Base-by-base conservation (phyloP, 2,113 vertebrate species). In the Edolisoma coerulescens region DNA sequence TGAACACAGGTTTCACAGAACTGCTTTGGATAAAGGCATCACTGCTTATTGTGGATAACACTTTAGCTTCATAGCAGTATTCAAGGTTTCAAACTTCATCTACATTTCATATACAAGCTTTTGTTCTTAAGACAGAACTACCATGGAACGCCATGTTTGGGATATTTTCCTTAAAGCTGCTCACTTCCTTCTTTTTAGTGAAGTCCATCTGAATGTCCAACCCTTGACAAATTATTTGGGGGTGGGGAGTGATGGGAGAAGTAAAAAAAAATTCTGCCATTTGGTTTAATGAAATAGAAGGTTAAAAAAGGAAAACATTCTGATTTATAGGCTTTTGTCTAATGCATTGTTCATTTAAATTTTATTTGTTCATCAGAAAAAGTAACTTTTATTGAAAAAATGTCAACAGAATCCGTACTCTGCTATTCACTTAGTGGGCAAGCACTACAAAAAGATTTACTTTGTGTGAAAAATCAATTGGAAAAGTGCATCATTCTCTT, bases 241-340 rank as follows among this genome's bases (percentile, higher is more conserved):
- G 2, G 10, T 32, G 21, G 5, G 3, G 14, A 69, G 8, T 23
- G 13, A 24, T 5, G 12, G 1, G 4, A 19, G 7, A 32, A 2
- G 16, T 41, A 5, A 79, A 49, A 78, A 52, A 57, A 37, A 1
- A 10, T 10, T 47, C 18, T 71, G 3, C 7, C 24, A 21, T 68
- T 73, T 64, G 7, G 4, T 18, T 80, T 67, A 16, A 71, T 49
- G 21, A 67, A 89, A 42, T 5, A n/a, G 2, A 16, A 63, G 9
- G 14, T 41, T 26, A 2, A 73, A 57, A 17, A 10, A 33, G 7
- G 17, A 76, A 77, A 71, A 20, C 8, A 39, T 16, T 59, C 10
- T 83, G 8, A 42, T 45, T 20, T 50, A 24, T 35, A 82, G 45
- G 2, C 1, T 56, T 75, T 60, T 5, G 3, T 53, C 5, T 47